Conservation (phyloP, 1,140 invertebrate genomes). For the Zaprionus camerounensis region DNA sequence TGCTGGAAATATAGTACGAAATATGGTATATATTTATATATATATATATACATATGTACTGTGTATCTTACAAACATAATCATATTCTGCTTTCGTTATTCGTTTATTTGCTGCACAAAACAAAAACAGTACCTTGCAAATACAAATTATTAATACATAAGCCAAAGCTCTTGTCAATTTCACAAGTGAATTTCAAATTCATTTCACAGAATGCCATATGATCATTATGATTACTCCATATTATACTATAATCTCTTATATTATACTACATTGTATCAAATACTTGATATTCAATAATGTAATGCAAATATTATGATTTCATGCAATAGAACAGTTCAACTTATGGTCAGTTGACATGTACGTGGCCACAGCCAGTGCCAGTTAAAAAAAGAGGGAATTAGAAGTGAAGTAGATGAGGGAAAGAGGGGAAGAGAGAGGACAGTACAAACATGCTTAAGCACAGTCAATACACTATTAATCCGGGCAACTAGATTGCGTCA, state of each 20-base stretch:
- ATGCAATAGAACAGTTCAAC: neutral
- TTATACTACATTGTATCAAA: too few relatives aligned
- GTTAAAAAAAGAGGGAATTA: neutral
- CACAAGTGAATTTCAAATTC: too few relatives aligned
- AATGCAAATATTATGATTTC: neutral
- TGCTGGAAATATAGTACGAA: neutral
- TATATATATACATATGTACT: too few relatives aligned
- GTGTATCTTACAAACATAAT: too few relatives aligned
- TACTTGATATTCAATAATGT: neutral
- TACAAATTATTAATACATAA: too few relatives aligned
- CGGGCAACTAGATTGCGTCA: constrained; percentile 27
- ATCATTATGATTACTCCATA: too few relatives aligned
- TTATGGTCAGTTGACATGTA: constrained; percentile 16
- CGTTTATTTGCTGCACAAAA: too few relatives aligned
- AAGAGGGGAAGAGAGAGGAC: neutral
- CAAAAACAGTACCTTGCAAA: too few relatives aligned
- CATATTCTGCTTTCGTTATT: too few relatives aligned
- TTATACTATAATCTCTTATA: too few relatives aligned
- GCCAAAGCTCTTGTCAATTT: too few relatives aligned
- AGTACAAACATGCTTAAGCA: constrained; percentile 9
- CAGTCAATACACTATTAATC: constrained; percentile 7
- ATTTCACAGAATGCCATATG: too few relatives aligned
- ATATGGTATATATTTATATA: neutral
- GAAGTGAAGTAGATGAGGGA: neutral
- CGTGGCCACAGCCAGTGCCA: neutral